These are phyloP conservation scores for Mus minutoides DNA, from an alignment of 2,797 vertebrate species.

Conservation along the genomic window DNA sequence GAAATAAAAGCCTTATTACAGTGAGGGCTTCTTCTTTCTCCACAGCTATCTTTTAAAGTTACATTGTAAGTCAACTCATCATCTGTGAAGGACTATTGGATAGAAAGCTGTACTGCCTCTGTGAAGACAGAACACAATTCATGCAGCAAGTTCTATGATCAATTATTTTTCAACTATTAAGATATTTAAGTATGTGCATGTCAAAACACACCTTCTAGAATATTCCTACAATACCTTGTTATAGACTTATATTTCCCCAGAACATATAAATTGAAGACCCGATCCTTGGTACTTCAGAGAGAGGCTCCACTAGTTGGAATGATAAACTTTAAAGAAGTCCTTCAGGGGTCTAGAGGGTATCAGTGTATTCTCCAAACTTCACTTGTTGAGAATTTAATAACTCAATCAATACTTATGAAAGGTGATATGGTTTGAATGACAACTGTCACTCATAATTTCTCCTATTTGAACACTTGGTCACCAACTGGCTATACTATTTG, in stretches of 20 bases:
- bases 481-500: neutral
- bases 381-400: neutral
- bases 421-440: neutral
- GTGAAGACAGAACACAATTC: neutral
- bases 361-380: neutral
- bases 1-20: conserved; percentile 22
- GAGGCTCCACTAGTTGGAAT: neutral
- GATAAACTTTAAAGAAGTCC: neutral
- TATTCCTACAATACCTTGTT: neutral
- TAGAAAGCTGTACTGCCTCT: neutral
- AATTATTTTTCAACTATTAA: neutral
- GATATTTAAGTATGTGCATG: neutral
- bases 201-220: neutral
- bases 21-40: neutral
- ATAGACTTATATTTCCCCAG: neutral
- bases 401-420: neutral
- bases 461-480: neutral
- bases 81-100: neutral
- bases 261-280: neutral
- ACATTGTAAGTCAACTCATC: neutral
- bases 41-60: neutral
- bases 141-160: neutral
- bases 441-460: neutral
- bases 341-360: neutral
- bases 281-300: neutral